Base-by-base conservation (phyloP, 1,140 invertebrate species). In the Vanessa tameamea region DNA sequence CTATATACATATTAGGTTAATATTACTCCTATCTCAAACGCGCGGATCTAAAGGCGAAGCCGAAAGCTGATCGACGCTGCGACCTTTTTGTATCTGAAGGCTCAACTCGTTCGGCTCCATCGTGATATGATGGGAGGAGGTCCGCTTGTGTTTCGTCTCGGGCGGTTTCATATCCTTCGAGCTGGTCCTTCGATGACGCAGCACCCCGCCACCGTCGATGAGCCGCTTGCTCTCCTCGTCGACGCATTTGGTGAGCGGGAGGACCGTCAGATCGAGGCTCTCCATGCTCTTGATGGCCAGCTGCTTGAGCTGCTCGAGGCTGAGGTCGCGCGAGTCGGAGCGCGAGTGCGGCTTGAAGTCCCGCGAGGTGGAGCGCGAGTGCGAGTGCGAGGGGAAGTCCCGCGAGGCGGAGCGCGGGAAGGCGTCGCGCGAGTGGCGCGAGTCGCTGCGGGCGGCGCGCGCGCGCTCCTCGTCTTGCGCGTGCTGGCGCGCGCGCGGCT, bases 141-240 rank as follows among this genome's bases (percentile, higher is more conserved):
- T 93, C 15, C 92, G 88, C 79, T 92, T 91, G 86, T 93, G 91
- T 63, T 82, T 78, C 5, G 72, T 66, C 31, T 82, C 81, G 48
- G 86, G 82, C 26, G 84, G 78, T 76, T 93, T 94, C 65, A 94
- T 78, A 81, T 95, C 94, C 81, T 92, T 93, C 3, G 94, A 94
- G 80, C 93, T 93, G 23, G 94, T 94, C 73, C 94, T 87, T 5
- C 94, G 92, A 87, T 94, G 94, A 4, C 94, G 89, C 61, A 95
- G 78, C 64, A 94, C 94, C 71, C 90, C 94, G 53, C 91, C 89
- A 73, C 83, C 79, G 57, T 92, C 92, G 51, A 93, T 88, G 11
- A 93, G 82, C 51, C 92, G 87, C 78, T 93, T 93, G 83, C 88
- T 92, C 82, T 93, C 92, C 73, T 92, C 92, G 80, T 92, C 91